Percentiles rank a stretch among this genome's conserved stretches.
Conservation (phyloP, 2,797 vertebrate genomes). For the Mionectes olivaceus region DNA sequence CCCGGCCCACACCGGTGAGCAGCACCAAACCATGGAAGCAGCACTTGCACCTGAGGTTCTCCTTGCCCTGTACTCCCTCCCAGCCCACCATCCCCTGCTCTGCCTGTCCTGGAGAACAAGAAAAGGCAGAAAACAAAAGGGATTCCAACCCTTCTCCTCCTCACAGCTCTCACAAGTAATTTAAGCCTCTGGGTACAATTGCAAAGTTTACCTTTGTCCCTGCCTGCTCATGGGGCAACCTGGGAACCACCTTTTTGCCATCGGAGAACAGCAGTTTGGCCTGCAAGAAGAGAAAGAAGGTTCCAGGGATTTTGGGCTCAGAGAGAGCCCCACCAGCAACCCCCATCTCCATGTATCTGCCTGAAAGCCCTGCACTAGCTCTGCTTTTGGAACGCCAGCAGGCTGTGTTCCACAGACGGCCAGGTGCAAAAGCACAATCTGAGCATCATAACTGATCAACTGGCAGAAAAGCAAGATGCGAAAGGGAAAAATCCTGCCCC, state of each 20-base stretch:
- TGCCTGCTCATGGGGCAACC: slow-evolving; percentile 79
- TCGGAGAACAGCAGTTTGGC: slow-evolving; percentile 94
- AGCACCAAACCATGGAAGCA: neutral
- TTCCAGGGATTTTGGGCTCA: neutral
- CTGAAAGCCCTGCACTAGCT: neutral
- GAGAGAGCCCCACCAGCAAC: neutral
- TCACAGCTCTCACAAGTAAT: neutral
- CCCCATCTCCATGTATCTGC: neutral
- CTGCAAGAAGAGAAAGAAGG: slow-evolving; percentile 70
- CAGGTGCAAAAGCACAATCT: neutral
- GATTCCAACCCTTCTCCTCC: neutral
- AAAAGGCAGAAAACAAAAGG: neutral
- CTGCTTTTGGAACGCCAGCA: accelerated
- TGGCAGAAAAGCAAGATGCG: neutral
- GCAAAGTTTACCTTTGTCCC: slow-evolving; percentile 83
- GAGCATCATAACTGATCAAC: neutral
- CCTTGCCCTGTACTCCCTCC: neutral
- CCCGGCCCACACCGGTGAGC: accelerated
- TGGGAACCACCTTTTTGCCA: slow-evolving; percentile 80
- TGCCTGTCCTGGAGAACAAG: accelerated
- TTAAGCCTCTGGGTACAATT: neutral
- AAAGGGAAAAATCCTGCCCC: neutral
- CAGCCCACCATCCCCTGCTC: neutral
- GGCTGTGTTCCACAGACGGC: accelerated
- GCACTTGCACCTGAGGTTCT: neutral